phyloP scores from a whole-genome alignment of 2,888 invertebrate species.

The Acrobeloides nanus region DNA sequence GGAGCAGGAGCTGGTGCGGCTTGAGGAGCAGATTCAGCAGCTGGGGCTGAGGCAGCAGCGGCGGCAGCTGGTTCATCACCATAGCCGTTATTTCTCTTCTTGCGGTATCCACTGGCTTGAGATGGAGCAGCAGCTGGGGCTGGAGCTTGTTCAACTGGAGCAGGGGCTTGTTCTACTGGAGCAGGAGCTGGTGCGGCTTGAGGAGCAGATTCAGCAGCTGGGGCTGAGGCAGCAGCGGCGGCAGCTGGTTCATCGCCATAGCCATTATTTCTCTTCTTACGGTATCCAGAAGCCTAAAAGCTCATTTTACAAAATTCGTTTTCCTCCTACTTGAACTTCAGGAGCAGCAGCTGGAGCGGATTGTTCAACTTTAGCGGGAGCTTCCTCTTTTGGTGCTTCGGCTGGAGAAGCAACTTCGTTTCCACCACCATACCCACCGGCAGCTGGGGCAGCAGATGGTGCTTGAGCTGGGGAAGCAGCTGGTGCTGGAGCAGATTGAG shows the following conservation, averaged over 20 bases:
- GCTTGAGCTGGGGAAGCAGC: slow-evolving; percentile 20
- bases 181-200: slow-evolving; percentile 18
- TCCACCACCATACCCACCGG: too few relatives aligned
- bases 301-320: not conserved
- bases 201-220: slow-evolving; percentile 12
- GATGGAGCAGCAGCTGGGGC: slow-evolving; percentile 11
- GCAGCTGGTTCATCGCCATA: not conserved
- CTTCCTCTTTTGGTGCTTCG: slow-evolving; percentile 17
- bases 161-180: slow-evolving; percentile 18
- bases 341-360: slow-evolving; percentile 1
- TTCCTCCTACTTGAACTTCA: not conserved
- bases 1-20: slow-evolving; percentile 11
- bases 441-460: slow-evolving; percentile 10
- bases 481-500: slow-evolving; percentile 14
- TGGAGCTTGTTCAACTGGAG: slow-evolving; percentile 14
- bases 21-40: slow-evolving; percentile 2
- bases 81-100: slow-evolving; percentile 2
- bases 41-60: slow-evolving; percentile 15
- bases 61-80: slow-evolving; percentile 3
- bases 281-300: not conserved
- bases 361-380: slow-evolving; percentile 5
- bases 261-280: too few relatives aligned
- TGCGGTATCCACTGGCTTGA: slow-evolving; percentile 4
- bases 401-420: slow-evolving; percentile 16
- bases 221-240: not conserved